Base-by-base conservation (phyloP, 2,888 invertebrate species). In the Xestia c-nigrum region DNA sequence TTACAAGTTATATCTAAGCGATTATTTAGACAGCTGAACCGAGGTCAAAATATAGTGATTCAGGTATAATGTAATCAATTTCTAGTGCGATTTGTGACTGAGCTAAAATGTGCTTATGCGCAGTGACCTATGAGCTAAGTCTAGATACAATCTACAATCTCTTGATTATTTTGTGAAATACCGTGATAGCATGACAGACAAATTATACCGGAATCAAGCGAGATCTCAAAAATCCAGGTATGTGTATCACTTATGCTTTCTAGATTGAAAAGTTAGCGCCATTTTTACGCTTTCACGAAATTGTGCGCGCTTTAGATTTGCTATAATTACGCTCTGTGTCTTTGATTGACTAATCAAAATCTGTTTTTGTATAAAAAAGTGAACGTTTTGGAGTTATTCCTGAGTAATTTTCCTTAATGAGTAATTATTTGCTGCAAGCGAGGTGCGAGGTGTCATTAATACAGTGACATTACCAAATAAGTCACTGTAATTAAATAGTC, bases 211-310 rank as follows among this genome's bases (percentile, higher is more conserved):
- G 67, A 71, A 73, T 73, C 59, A 68, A 82, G 24, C 72, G 50
- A 78, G 65, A 74, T 70, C 38, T 43, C 14, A n/a, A 67, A 78
- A 74, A 77, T 78, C 38, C 70, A 72, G 74, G 38, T 46, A 85
- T 83, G 72, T 84, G 75, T 83, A 78, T 74, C 71, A 84, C 86
- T 84, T 84, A 83, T 79, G 66, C 86, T 84, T 83, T 84, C 86
- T 83, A 79, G 69, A 83, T 65, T 83, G 79, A 74, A 79, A 76
- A 84, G 73, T 76, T 72, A 65, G 66, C 31, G n/a, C 14, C 1
- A 50, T 64, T 84, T 85, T 72, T 69, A 76, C 79, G 86, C 84
- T 84, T 84, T 84, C 85, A 52, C 52, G 46, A 46, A 77, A 71
- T 80, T 72, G n/a, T 66, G 74, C 50, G 10, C 72, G 64, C 50